These are phyloP conservation scores for Emmelina monodactyla DNA, from an alignment of 2,888 invertebrate species.

Conservation along the genomic window DNA sequence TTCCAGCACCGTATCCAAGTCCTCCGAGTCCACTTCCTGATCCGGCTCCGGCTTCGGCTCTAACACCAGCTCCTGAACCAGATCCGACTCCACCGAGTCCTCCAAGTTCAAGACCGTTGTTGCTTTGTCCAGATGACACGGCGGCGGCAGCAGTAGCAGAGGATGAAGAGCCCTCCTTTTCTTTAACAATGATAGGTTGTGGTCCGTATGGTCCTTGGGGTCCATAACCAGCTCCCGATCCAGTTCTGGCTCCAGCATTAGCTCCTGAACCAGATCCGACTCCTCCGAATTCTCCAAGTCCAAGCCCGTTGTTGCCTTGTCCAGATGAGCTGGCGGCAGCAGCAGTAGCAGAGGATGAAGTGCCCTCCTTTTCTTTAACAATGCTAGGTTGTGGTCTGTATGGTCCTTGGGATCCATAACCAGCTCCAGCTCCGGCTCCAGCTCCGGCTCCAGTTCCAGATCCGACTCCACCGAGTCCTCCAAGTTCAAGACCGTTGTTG, in stretches of 20 bases:
- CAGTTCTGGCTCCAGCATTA: no score
- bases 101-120: not conserved
- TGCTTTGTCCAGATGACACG: not conserved
- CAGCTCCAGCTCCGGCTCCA: not conserved
- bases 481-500: not conserved
- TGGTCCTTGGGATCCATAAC: constrained; percentile 6
- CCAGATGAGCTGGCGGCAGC: not conserved
- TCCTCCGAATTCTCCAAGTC: no score
- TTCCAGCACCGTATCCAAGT: not conserved
- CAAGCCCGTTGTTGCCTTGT: not conserved
- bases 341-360: not conserved
- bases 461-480: not conserved
- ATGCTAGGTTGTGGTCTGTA: not conserved
- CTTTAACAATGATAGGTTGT: no score
- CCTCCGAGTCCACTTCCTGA: not conserved
- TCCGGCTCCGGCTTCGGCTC: not conserved
- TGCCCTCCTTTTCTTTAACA: constrained; percentile 1
- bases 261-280: no score
- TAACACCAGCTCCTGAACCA: not conserved
- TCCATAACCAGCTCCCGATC: no score
- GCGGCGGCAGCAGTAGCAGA: not conserved
- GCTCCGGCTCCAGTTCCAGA: not conserved
- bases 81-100: not conserved
- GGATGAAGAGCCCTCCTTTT: no score
- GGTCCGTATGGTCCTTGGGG: not conserved